Conservation (phyloP, 2,888 invertebrate species). For the Hyles lineata region DNA sequence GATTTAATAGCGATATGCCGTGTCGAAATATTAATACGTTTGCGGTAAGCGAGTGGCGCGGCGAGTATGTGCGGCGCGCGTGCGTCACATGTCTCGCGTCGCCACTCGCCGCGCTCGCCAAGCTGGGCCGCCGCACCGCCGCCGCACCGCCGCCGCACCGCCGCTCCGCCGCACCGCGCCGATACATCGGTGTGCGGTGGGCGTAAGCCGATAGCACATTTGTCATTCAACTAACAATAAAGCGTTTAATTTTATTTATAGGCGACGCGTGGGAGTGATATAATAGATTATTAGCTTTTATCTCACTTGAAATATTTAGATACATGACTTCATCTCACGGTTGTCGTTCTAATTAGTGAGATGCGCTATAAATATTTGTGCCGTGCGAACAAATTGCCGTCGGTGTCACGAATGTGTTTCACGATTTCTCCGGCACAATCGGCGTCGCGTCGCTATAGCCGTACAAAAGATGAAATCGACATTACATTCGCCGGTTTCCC, state of each 20-base stretch:
- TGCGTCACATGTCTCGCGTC: slow-evolving; percentile 37
- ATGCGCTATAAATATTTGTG: slow-evolving; percentile 31
- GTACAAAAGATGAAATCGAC: slow-evolving; percentile 26
- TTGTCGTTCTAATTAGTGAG: slow-evolving; percentile 33
- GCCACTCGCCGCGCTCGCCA: slow-evolving; percentile 31
- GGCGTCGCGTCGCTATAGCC: neutral
- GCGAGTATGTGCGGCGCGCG: slow-evolving; percentile 47
- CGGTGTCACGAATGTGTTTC: slow-evolving; percentile 16
- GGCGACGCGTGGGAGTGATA: slow-evolving; percentile 66
- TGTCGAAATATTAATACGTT: slow-evolving; percentile 78
- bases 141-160: neutral
- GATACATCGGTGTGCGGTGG: slow-evolving; percentile 49
- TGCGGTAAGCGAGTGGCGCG: slow-evolving; percentile 59
- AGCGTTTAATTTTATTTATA: slow-evolving; percentile 78
- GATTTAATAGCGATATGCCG: slow-evolving; percentile 76
- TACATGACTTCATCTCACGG: slow-evolving; percentile 55
- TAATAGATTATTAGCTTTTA: slow-evolving; percentile 68
- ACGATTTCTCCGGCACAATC: slow-evolving; percentile 20
- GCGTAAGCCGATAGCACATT: slow-evolving; percentile 72
- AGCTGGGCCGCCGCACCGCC: neutral
- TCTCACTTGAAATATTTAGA: slow-evolving; percentile 56
- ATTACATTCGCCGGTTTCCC: slow-evolving; percentile 20
- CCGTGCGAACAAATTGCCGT: slow-evolving; percentile 13
- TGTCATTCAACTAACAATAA: slow-evolving; percentile 79
- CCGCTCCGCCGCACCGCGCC: neutral